Evolutionary conservation across 2,797 vertebrate species (phyloP).

Genomic region (Halcyon badia): DNA sequence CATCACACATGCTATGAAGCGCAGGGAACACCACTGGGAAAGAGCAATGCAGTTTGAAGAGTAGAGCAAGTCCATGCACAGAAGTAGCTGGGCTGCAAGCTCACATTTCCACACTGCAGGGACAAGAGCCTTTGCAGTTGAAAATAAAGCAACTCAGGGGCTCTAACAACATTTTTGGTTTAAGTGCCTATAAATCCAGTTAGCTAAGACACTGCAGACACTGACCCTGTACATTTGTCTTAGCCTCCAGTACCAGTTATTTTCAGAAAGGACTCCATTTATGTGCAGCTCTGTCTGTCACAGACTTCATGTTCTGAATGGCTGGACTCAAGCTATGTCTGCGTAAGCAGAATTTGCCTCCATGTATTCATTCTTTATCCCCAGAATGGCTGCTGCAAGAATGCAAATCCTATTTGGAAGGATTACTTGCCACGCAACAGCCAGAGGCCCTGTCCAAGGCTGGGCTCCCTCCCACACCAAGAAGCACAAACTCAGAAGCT

Average conservation of each 20-base stretch:
- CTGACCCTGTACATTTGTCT: not conserved
- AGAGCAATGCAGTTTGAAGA: not conserved
- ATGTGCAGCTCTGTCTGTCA: not conserved
- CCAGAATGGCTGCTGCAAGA: constrained; percentile 32
- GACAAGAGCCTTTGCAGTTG: not conserved
- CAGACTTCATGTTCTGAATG: not conserved
- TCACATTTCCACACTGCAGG: not conserved
- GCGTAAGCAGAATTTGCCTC: constrained; percentile 47
- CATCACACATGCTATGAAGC: not conserved
- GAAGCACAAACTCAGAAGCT: not conserved
- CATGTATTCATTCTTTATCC: not conserved
- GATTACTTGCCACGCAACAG: constrained; percentile 21
- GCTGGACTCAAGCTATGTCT: constrained; percentile 35
- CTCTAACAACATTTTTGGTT: constrained; percentile 20
- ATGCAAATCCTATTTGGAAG: constrained; percentile 44
- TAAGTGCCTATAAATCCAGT: constrained; percentile 37
- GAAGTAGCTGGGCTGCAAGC: not conserved
- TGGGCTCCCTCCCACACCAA: not conserved
- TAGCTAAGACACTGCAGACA: not conserved
- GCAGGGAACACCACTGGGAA: not conserved
- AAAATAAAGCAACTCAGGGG: not conserved
- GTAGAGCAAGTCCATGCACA: fast-evolving
- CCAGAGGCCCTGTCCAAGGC: not conserved
- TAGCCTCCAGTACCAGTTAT: not conserved
- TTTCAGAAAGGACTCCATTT: not conserved